Conservation (phyloP, 92 coral and sea anemone genomes). For the Metridium senile region DNA sequence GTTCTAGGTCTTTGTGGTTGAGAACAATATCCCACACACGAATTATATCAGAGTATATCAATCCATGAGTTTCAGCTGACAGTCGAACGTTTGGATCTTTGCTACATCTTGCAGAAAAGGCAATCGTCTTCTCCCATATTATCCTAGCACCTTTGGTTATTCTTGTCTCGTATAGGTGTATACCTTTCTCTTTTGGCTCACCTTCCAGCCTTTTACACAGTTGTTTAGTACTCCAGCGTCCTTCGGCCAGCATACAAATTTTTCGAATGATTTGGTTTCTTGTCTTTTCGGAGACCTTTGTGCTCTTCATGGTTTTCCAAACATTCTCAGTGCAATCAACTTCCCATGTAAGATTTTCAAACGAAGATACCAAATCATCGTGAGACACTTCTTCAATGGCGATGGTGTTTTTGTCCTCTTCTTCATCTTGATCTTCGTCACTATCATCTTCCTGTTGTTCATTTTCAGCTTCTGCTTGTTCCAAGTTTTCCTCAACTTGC, state of each 20-base stretch:
- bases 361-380: constrained; percentile 50
- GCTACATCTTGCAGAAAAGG: constrained; percentile 90
- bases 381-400: constrained; percentile 31
- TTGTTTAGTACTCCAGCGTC: constrained; percentile 69
- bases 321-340: constrained; percentile 92
- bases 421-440: constrained; percentile 14
- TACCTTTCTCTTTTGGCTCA: constrained; percentile 60
- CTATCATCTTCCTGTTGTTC: neutral
- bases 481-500: constrained; percentile 2
- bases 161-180: constrained; percentile 74
- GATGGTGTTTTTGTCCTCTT: neutral
- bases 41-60: constrained; percentile 90
- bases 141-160: constrained; percentile 76
- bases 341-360: constrained; percentile 93
- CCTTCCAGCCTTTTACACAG: constrained; percentile 84
- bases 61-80: constrained; percentile 18
- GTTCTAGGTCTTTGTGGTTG: constrained; percentile 73
- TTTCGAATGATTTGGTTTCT: constrained; percentile 59
- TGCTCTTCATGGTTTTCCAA: constrained; percentile 78
- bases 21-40: constrained; percentile 95
- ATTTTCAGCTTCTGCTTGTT: neutral
- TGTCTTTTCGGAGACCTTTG: constrained; percentile 34
- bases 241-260: constrained; percentile 85
- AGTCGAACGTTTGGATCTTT: constrained; percentile 64
- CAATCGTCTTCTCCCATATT: constrained; percentile 90